phyloP scores from a whole-genome alignment of 2,113 vertebrate genomes.

The Rhea americana region DNA sequence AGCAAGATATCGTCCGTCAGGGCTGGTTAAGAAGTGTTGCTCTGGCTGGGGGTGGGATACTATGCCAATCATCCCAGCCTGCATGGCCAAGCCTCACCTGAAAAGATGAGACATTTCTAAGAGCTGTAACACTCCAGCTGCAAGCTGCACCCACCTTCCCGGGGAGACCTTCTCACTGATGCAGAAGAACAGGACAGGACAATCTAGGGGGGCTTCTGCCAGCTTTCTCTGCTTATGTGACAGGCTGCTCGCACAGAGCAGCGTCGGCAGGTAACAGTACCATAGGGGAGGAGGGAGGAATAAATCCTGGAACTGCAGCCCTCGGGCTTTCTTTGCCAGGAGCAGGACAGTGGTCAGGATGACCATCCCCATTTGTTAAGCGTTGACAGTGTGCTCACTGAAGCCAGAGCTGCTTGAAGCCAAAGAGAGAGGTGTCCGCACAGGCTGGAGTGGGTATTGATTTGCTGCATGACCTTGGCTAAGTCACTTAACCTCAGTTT shows the following conservation, averaged over 20 bases:
- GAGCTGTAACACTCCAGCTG: fast-evolving
- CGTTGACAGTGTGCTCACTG: fast-evolving
- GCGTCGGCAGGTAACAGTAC: not conserved
- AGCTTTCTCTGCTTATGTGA: not conserved
- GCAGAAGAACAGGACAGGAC: not conserved
- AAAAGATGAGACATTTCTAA: not conserved
- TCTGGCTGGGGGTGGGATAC: not conserved
- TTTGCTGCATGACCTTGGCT: conserved; percentile 15
- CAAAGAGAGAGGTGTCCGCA: not conserved
- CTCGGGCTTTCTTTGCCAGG: fast-evolving
- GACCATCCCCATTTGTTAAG: not conserved
- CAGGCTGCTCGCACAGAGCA: not conserved
- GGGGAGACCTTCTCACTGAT: not conserved
- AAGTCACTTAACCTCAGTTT: conserved; percentile 57
- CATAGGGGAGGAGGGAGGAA: not conserved
- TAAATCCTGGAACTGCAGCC: not conserved
- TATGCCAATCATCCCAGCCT: not conserved
- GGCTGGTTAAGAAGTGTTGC: not conserved
- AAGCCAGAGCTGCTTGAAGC: not conserved
- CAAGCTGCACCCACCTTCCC: not conserved
- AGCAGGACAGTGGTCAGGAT: not conserved
- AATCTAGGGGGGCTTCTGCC: not conserved
- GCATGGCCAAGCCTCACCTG: fast-evolving
- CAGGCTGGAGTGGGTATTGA: conserved; percentile 21
- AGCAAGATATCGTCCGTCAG: not conserved